phyloP scores from a whole-genome alignment of 2,888 invertebrate species.

The Heliothis peltigera region DNA sequence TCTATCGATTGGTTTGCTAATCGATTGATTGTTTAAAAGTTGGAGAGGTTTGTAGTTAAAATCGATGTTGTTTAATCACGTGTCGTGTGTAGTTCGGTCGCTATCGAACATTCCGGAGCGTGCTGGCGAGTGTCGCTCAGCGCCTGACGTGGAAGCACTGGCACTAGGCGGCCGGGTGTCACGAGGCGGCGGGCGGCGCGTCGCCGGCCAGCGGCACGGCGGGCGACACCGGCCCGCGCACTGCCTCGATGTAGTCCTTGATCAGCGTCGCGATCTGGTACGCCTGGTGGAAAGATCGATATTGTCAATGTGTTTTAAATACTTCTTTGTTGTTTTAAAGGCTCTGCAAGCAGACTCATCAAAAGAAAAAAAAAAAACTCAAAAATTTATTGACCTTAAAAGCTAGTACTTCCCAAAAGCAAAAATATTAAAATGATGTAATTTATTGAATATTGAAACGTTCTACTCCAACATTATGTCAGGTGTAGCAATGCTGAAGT shows the following conservation, averaged over 20 bases:
- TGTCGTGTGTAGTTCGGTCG: conserved; percentile 35
- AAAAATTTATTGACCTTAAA: no score
- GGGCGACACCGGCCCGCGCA: conserved; percentile 87
- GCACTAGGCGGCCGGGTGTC: conserved; percentile 88
- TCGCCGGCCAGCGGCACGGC: conserved; percentile 73
- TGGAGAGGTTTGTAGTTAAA: conserved; percentile 35
- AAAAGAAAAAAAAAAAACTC: no score
- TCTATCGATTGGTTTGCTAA: conserved; percentile 11
- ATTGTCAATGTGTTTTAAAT: not conserved
- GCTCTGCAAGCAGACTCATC: no score
- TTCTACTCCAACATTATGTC: no score
- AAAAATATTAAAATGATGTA: no score
- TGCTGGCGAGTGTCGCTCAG: conserved; percentile 55
- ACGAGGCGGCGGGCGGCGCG: conserved; percentile 73
- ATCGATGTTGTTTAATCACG: conserved; percentile 40
- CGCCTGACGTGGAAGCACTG: conserved; percentile 89
- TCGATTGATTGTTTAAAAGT: conserved; percentile 13
- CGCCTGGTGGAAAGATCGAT: conserved; percentile 89
- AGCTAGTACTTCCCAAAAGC: no score
- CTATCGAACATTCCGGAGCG: conserved; percentile 23
- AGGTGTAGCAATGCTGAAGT: no score
- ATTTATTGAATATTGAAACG: no score
- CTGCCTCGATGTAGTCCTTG: conserved; percentile 93
- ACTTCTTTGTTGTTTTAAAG: no score
- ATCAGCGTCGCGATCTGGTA: conserved; percentile 98